Base-by-base conservation (phyloP, 92 coral and sea anemone species). In the Paramuricea clavata region DNA sequence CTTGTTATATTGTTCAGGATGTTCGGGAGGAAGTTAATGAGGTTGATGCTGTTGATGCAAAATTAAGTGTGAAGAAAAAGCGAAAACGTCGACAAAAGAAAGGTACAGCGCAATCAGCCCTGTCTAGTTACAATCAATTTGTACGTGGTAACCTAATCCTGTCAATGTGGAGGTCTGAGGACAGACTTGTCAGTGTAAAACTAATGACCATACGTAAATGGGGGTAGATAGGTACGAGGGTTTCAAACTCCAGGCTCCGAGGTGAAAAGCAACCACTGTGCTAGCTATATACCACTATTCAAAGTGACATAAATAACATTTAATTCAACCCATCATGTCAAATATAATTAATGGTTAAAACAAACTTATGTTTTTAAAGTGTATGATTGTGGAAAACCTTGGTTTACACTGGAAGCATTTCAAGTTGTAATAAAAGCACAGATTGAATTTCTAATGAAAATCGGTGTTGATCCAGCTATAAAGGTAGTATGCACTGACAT, bases 371-470 rank as follows among this genome's bases (percentile, higher is more conserved):
- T 25, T n/a, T 11, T n/a, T 42, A 10, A 42, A 39, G 78, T 72
- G 28, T 1, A n/a, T 7, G 73, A 79, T 22, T 60, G 35, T 59
- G 98, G 98, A 8, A 92, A 95, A 64, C 92, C 95, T 6, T 95
- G 98, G 98, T 73, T 94, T 47, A 93, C 90, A 85, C 88, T 86
- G 52, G 99, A 96, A 82, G 99, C 96, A 0, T 93, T 70, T 77
- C 99, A 96, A 74, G 41, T 76, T 43, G 54, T 96, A n/a, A 57
- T 96, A 28, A 93, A 93, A 78, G 92, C 90, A 16, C 99, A 96
- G 79, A 91, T 96, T 57, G 94, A 96, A 41, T 92, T 86, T 61
- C 90, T 96, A 43, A 81, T 94, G 32, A 73, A 78, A 62, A 83
- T 89, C 70, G 99, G 98, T 17, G 94, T 94, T 11, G 69, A 94